phyloP scores from a whole-genome alignment of 2,888 invertebrate genomes.

The Dastarcus helophoroides region DNA sequence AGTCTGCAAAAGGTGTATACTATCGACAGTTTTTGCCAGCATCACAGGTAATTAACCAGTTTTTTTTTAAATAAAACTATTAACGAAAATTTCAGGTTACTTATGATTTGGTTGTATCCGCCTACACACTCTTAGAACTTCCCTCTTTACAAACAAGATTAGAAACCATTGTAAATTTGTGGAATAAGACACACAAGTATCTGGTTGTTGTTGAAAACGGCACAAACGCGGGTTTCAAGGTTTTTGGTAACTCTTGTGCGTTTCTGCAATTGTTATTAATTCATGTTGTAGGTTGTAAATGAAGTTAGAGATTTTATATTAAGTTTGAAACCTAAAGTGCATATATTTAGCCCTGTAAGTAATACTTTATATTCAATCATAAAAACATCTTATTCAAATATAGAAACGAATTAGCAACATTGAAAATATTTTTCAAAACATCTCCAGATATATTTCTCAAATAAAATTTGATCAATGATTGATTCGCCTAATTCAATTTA shows the following conservation, averaged over 20 bases:
- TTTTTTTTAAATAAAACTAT: constrained; percentile 7
- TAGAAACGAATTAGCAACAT: too few species aligned
- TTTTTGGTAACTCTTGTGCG: constrained; percentile 27
- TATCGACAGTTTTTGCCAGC: constrained; percentile 76
- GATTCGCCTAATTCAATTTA: too few species aligned
- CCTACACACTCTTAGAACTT: constrained; percentile 72
- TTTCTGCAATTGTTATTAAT: not conserved
- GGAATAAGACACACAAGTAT: constrained; percentile 76
- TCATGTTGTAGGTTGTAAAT: constrained; percentile 45
- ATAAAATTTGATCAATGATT: too few species aligned
- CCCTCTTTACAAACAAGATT: constrained; percentile 53
- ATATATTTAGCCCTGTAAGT: constrained; percentile 68
- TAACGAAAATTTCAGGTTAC: constrained; percentile 38
- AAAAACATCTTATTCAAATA: too few species aligned
- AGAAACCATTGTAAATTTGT: constrained; percentile 62
- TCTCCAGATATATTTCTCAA: too few species aligned
- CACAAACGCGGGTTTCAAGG: constrained; percentile 65
- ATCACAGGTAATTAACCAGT: constrained; percentile 37
- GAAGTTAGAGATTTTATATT: constrained; percentile 78
- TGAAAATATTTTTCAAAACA: too few species aligned
- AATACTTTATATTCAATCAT: too few species aligned
- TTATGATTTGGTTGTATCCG: constrained; percentile 72
- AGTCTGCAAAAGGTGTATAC: constrained; percentile 50
- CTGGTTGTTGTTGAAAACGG: constrained; percentile 79
- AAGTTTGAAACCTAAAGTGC: constrained; percentile 41